Percentiles rank a stretch among this genome's conserved stretches.
Evolutionary conservation across 2,113 vertebrate species (phyloP).

Genomic region (Ictalurus furcatus): DNA sequence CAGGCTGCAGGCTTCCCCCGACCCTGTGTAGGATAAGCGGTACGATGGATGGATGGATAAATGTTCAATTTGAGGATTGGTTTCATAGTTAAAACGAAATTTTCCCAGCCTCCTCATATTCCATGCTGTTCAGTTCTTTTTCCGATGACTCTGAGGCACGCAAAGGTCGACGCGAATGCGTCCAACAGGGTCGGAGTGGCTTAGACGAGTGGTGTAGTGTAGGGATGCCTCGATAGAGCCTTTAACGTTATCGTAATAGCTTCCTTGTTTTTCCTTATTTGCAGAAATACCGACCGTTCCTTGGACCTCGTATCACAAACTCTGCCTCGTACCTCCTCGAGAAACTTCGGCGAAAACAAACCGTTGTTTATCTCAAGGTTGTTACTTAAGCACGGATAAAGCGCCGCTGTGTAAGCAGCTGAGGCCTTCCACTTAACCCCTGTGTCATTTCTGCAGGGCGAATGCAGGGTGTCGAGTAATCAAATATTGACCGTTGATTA

Average conservation of each 20-base stretch:
- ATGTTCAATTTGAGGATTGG: neutral
- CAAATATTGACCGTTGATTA: constrained; percentile 55
- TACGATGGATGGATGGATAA: too few species aligned
- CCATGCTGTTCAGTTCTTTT: neutral
- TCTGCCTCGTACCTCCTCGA: neutral
- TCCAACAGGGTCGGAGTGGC: neutral
- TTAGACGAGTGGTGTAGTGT: too few species aligned
- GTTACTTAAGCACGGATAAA: constrained; percentile 64
- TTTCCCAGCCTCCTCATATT: neutral
- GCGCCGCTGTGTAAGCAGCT: constrained; percentile 10
- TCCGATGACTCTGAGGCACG: neutral
- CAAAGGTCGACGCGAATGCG: neutral
- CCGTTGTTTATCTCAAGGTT: constrained; percentile 32
- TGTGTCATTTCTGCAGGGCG: constrained; percentile 7
- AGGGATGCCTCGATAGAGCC: too few species aligned
- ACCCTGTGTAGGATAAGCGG: too few species aligned
- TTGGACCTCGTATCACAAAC: neutral
- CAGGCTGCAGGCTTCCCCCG: too few species aligned
- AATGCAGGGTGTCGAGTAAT: constrained; percentile 10
- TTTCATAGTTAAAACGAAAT: neutral
- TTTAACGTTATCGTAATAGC: constrained; percentile 18
- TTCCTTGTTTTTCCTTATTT: constrained; percentile 12
- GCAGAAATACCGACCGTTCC: neutral
- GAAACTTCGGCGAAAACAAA: constrained; percentile 3
- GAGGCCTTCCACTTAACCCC: constrained; percentile 15